phyloP scores from a whole-genome alignment of 2,888 invertebrate species.

The Charanyca ferruginea region DNA sequence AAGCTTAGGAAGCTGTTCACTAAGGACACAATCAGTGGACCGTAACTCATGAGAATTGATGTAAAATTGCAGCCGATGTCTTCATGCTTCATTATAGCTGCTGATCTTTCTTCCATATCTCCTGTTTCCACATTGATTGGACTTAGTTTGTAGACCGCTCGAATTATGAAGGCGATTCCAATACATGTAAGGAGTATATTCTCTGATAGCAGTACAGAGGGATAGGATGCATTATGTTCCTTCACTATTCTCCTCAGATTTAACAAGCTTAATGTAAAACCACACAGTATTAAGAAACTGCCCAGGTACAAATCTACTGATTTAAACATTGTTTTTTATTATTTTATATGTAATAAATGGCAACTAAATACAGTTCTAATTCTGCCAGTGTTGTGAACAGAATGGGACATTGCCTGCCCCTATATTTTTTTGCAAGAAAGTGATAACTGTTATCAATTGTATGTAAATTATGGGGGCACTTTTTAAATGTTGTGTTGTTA shows the following conservation, averaged over 20 bases:
- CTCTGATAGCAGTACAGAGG: conserved; percentile 82
- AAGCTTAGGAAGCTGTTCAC: conserved; percentile 86
- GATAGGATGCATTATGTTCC: conserved; percentile 70
- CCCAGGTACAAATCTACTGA: conserved; percentile 82
- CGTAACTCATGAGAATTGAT: conserved; percentile 80
- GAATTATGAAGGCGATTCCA: conserved; percentile 80
- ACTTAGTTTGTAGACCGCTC: conserved; percentile 74
- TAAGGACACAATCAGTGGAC: conserved; percentile 82
- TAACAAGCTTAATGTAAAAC: conserved; percentile 80
- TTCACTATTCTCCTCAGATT: conserved; percentile 80
- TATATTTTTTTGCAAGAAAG: conserved; percentile 71
- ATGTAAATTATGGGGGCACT: conserved; percentile 86
- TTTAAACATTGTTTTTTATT: conserved; percentile 74
- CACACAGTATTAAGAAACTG: conserved; percentile 79
- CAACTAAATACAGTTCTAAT: conserved; percentile 11
- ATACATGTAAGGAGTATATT: conserved; percentile 83
- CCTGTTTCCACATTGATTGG: conserved; percentile 71
- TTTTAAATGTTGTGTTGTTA: conserved; percentile 60
- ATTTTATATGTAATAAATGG: background rate
- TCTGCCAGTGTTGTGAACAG: conserved; percentile 36
- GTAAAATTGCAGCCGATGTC: conserved; percentile 75
- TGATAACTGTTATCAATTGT: conserved; percentile 74
- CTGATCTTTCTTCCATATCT: conserved; percentile 74
- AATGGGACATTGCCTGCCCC: conserved; percentile 74
- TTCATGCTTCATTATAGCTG: conserved; percentile 57